Conservation (phyloP, 2,888 invertebrate species). For the Drosophila prostipennis region DNA sequence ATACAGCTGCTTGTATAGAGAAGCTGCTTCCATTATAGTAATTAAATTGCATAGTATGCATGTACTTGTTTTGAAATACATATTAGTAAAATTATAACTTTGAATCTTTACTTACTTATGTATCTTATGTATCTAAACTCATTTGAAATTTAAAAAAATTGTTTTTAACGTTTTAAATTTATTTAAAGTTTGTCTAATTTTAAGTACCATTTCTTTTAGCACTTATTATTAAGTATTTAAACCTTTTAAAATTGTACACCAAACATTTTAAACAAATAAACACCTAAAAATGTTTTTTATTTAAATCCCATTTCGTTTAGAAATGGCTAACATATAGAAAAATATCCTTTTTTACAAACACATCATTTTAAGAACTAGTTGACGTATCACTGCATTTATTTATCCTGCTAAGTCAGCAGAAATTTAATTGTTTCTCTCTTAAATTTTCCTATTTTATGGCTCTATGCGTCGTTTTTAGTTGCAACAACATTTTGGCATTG, state of each 20-base stretch:
- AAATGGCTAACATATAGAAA: too few species aligned
- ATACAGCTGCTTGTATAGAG: neutral
- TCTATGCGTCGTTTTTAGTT: conserved; percentile 45
- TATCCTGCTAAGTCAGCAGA: conserved; percentile 15
- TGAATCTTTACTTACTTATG: too few species aligned
- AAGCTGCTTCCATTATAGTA: neutral
- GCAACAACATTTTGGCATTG: conserved; percentile 54
- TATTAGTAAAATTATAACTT: too few species aligned
- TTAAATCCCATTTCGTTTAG: neutral
- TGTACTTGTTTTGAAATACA: too few species aligned
- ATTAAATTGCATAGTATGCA: neutral
- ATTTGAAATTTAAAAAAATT: too few species aligned
- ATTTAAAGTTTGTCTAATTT: too few species aligned
- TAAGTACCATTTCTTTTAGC: too few species aligned
- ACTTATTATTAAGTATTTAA: too few species aligned
- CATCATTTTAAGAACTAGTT: conserved; percentile 8
- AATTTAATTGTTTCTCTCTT: conserved; percentile 29
- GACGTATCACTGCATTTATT: conserved; percentile 17
- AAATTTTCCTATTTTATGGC: conserved; percentile 36
- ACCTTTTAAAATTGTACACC: too few species aligned
- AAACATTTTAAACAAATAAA: neutral
- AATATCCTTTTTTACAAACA: neutral
- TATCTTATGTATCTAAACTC: too few species aligned
- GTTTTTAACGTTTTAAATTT: too few species aligned
- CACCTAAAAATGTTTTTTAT: neutral